Conservation (phyloP, 2,113 vertebrate species). For the Forbesichthys agassizii region DNA sequence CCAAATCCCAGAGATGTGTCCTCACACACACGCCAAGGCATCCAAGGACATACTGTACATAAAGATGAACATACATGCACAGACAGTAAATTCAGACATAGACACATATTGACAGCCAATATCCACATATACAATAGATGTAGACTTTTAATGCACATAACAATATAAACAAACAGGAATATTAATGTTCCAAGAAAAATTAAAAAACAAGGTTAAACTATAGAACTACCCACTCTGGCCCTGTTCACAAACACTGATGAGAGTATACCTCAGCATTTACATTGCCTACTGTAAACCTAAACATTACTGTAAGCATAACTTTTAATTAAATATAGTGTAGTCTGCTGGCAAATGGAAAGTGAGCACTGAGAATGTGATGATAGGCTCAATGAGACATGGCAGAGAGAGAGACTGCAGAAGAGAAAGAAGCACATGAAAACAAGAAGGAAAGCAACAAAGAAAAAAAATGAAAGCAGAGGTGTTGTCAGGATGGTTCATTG, state of each 20-base stretch:
- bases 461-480: too few relatives aligned
- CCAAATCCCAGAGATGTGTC: not conserved
- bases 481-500: too few relatives aligned
- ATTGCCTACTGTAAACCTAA: not conserved
- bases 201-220: too few relatives aligned
- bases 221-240: too few relatives aligned
- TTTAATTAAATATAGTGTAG: not conserved
- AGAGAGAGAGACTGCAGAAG: constrained; percentile 3
- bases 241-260: too few relatives aligned
- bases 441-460: too few relatives aligned
- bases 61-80: constrained; percentile 1
- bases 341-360: not conserved
- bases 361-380: not conserved
- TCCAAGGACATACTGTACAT: not conserved
- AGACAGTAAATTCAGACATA: not conserved
- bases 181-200: too few relatives aligned
- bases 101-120: not conserved
- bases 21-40: not conserved
- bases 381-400: not conserved
- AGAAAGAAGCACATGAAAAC: not conserved
- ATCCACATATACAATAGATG: too few relatives aligned
- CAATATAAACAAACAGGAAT: too few relatives aligned
- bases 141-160: too few relatives aligned
- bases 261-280: too few relatives aligned
- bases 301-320: too few relatives aligned